Conservation (phyloP, 2,113 vertebrate species). For the Acrocephalus kingi region DNA sequence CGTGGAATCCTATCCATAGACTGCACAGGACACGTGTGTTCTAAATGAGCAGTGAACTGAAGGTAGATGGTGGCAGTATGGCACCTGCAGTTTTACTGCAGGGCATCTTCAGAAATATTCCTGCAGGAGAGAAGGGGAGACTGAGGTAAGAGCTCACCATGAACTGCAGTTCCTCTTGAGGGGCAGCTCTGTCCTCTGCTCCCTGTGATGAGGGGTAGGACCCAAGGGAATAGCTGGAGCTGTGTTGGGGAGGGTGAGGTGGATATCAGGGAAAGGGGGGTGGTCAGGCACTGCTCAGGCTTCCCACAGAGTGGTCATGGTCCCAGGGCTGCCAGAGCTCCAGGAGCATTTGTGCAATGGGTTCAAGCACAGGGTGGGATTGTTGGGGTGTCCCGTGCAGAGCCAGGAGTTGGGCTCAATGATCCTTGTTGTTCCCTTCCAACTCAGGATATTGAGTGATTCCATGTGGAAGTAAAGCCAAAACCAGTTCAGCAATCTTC, state of each 20-base stretch:
- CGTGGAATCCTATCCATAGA: fast-evolving
- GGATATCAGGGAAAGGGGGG: background rate
- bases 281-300: background rate
- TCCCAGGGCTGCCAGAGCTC: background rate
- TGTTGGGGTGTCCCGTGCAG: background rate
- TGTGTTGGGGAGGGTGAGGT: background rate
- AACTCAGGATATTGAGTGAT: background rate
- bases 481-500: too few relatives aligned
- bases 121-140: background rate
- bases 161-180: background rate
- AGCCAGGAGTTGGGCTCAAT: background rate
- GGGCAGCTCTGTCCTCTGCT: background rate
- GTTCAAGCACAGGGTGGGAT: background rate
- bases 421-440: background rate
- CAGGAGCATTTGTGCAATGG: fast-evolving
- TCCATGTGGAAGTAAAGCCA: background rate
- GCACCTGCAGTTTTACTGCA: background rate
- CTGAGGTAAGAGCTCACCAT: background rate
- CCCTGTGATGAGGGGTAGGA: background rate
- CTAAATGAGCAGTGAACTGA: fast-evolving
- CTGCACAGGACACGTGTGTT: background rate
- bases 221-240: background rate
- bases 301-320: background rate
- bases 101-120: background rate
- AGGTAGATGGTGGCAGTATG: background rate